Evolutionary conservation across 1,140 invertebrate species (phyloP).

Genomic region (Drosophila repletoides): DNA sequence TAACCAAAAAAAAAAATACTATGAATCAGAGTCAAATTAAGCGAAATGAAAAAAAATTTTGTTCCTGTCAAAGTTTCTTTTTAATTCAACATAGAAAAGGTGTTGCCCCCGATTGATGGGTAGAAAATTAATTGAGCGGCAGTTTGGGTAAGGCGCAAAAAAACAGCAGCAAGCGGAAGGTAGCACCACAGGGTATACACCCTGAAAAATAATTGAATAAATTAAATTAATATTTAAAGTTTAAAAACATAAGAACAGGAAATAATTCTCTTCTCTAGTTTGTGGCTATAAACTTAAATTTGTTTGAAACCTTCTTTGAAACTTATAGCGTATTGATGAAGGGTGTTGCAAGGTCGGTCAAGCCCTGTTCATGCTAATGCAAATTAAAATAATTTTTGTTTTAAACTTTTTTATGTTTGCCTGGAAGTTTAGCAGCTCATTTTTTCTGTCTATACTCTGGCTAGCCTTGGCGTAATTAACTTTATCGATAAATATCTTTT

Average conservation of each 20-base stretch:
- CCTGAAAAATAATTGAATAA: too few species aligned
- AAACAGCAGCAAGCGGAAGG: neutral
- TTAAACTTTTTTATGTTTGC: conserved; percentile 37
- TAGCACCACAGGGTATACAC: neutral
- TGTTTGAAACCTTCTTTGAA: too few species aligned
- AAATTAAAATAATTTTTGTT: conserved; percentile 34
- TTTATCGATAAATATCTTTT: conserved; percentile 52
- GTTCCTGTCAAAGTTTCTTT: conserved; percentile 50
- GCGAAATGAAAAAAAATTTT: conserved; percentile 41
- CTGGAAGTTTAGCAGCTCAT: conserved; percentile 29
- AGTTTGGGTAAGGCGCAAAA: conserved; percentile 17
- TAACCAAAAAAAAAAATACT: conserved; percentile 19
- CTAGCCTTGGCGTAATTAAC: conserved; percentile 47
- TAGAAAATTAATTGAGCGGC: conserved; percentile 61
- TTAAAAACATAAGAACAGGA: too few species aligned
- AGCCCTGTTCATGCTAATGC: neutral
- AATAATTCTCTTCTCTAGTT: too few species aligned
- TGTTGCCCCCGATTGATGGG: conserved; percentile 65
- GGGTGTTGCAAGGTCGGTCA: neutral
- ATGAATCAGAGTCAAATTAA: conserved; percentile 42
- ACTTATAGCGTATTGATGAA: too few species aligned
- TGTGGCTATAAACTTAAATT: too few species aligned
- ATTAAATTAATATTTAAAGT: too few species aligned
- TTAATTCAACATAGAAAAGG: conserved; percentile 65
- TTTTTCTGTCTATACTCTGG: conserved; percentile 28